These are phyloP conservation scores for Cephus pygmeus DNA, from an alignment of 2,888 invertebrate species.

Conservation along the genomic window DNA sequence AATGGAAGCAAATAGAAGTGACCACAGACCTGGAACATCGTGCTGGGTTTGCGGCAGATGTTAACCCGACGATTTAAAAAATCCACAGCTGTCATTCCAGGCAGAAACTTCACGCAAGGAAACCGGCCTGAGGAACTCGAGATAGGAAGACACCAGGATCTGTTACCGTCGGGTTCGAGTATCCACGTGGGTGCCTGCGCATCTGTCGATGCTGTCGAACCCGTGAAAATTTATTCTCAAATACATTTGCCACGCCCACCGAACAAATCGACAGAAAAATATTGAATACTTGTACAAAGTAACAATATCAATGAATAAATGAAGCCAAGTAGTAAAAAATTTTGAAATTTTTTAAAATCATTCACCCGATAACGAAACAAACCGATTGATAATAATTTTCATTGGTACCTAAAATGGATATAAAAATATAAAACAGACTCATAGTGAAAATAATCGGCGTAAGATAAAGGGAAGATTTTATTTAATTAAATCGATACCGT, in stretches of 20 bases:
- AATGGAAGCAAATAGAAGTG: neutral
- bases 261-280: neutral
- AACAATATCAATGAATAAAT: neutral
- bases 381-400: neutral
- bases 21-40: neutral
- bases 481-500: neutral
- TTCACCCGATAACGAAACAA: neutral
- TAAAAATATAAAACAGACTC: too few species aligned
- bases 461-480: neutral
- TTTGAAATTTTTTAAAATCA: neutral
- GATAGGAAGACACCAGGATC: constrained; percentile 11
- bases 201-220: neutral
- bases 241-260: neutral
- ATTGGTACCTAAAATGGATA: neutral
- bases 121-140: neutral
- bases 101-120: constrained; percentile 15
- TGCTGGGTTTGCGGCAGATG: constrained; percentile 24
- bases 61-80: constrained; percentile 15
- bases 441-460: neutral
- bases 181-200: neutral
- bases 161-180: neutral
- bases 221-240: neutral
- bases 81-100: constrained; percentile 6
- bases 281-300: neutral
- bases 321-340: neutral